Percentiles rank a stretch among this genome's conserved stretches.
phyloP scores from a whole-genome alignment of 2,113 vertebrate species.

The Leucoraja erinaceus region DNA sequence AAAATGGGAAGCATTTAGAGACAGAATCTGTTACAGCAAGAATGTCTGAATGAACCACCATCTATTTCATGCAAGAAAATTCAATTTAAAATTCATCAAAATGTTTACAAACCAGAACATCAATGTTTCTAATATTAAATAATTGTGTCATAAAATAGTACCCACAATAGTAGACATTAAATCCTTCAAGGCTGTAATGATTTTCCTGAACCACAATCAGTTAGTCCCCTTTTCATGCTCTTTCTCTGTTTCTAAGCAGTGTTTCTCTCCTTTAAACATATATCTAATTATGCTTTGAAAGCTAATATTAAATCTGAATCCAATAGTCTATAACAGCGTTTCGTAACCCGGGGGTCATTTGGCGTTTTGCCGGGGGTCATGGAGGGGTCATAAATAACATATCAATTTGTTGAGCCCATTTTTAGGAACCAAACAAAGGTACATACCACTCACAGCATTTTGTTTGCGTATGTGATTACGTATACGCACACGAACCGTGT shows the following conservation, averaged over 20 bases:
- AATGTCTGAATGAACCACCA: slow-evolving; percentile 45
- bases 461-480: too few species aligned
- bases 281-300: background rate
- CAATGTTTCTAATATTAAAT: background rate
- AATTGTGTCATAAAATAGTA: background rate
- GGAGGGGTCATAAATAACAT: too few species aligned
- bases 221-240: background rate
- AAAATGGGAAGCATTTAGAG: background rate
- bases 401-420: too few species aligned
- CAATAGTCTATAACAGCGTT: too few species aligned
- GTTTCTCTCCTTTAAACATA: background rate
- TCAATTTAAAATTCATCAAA: slow-evolving; percentile 36
- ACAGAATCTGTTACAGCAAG: background rate
- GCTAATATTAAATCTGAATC: too few species aligned
- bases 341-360: too few species aligned
- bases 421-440: too few species aligned
- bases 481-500: too few species aligned
- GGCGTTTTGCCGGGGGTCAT: too few species aligned
- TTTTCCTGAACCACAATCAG: background rate
- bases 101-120: background rate
- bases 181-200: background rate
- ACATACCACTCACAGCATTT: too few species aligned
- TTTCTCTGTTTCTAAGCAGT: background rate
- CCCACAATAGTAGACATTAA: background rate
- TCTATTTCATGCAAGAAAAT: slow-evolving; percentile 44